Conservation (phyloP, 2,888 invertebrate genomes). For the Rutpela maculata region DNA sequence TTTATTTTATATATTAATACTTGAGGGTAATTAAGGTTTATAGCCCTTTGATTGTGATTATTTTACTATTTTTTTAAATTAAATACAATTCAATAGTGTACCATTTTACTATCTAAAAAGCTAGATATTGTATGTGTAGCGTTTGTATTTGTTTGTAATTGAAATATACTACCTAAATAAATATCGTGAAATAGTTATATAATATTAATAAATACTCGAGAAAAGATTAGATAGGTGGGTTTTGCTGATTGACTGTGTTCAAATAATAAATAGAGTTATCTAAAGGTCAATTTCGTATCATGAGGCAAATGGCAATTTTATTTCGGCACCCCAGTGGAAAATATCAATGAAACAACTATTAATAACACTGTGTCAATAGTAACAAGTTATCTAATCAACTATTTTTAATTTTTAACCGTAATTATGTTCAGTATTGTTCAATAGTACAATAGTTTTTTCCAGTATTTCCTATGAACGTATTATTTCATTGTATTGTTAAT, state of each 20-base stretch:
- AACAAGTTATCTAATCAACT: conserved; percentile 4
- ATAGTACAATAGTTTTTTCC: not conserved
- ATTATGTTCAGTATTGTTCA: not conserved
- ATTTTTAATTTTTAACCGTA: conserved; percentile 4
- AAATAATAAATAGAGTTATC: conserved; percentile 37
- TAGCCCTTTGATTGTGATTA: too few relatives aligned
- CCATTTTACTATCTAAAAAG: not conserved
- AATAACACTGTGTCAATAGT: conserved; percentile 9
- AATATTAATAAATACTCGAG: conserved; percentile 19
- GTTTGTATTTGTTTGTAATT: not conserved
- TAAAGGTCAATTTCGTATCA: conserved; percentile 22
- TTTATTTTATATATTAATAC: too few relatives aligned
- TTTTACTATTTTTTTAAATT: too few relatives aligned
- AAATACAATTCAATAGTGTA: not conserved
- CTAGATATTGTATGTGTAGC: not conserved
- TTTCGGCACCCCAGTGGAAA: conserved; percentile 9
- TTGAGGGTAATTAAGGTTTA: too few relatives aligned
- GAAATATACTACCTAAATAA: conserved; percentile 16
- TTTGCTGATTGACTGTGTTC: conserved; percentile 16
- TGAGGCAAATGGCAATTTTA: not conserved
- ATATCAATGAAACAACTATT: conserved; percentile 33
- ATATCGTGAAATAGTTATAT: conserved; percentile 11
- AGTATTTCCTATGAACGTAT: not conserved
- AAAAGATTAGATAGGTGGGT: conserved; percentile 33
- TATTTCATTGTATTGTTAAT: not conserved